Conservation (phyloP, 2,797 vertebrate genomes). For the Enteromius unitaeniatus region DNA sequence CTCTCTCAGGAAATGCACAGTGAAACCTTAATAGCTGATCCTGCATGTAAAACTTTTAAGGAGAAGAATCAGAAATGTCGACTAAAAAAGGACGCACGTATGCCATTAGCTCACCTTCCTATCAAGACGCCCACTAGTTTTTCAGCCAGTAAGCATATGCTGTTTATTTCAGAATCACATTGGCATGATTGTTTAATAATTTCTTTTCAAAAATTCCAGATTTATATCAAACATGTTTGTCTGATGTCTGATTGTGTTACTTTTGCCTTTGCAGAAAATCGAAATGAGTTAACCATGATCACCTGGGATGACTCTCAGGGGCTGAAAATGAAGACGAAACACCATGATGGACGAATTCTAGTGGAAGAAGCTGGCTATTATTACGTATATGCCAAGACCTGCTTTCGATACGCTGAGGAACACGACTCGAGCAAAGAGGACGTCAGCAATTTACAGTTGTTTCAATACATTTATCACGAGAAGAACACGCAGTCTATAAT, state of each 20-base stretch:
- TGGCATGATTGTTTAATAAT: not conserved
- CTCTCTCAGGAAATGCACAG: slow-evolving; percentile 75
- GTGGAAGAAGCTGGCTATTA: slow-evolving; percentile 91
- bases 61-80: slow-evolving; percentile 55
- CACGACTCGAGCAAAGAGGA: slow-evolving; percentile 63
- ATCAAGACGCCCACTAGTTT: slow-evolving; percentile 56
- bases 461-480: slow-evolving; percentile 90
- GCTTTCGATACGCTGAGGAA: slow-evolving; percentile 79
- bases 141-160: slow-evolving; percentile 55
- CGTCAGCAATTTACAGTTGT: slow-evolving; percentile 85
- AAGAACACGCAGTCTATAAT: slow-evolving; percentile 83
- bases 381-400: slow-evolving; percentile 94
- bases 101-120: slow-evolving; percentile 58
- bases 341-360: slow-evolving; percentile 85
- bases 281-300: slow-evolving; percentile 66
- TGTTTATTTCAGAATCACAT: slow-evolving; percentile 4
- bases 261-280: slow-evolving; percentile 66
- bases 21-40: slow-evolving; percentile 76
- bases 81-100: slow-evolving; percentile 46
- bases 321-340: slow-evolving; percentile 81
- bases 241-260: slow-evolving; percentile 28
- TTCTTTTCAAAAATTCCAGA: not conserved
- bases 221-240: not conserved
- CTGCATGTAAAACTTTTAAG: slow-evolving; percentile 62
- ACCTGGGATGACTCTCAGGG: slow-evolving; percentile 88